Percentiles rank a stretch among this genome's conserved stretches.
Conservation (phyloP, 2,113 vertebrate genomes). For the Lucifuga dentata region DNA sequence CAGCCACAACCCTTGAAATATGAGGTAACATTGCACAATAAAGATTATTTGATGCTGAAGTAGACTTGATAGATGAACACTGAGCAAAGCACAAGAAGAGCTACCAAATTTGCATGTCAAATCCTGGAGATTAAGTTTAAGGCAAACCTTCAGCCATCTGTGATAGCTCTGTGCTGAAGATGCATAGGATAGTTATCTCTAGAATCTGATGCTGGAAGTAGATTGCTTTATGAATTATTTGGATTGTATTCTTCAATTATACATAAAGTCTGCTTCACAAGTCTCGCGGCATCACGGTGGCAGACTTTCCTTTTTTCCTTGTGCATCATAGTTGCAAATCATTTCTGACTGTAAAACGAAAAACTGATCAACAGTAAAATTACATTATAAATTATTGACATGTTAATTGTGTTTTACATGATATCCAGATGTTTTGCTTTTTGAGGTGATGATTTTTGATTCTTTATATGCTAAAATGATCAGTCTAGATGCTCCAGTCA, state of each 20-base stretch:
- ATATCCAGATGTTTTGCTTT: too few relatives aligned
- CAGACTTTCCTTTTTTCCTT: constrained; percentile 21
- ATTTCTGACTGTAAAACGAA: too few relatives aligned
- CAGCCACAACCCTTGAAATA: constrained; percentile 63
- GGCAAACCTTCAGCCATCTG: constrained; percentile 47
- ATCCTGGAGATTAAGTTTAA: constrained; percentile 56
- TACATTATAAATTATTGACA: too few relatives aligned
- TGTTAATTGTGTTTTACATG: too few relatives aligned
- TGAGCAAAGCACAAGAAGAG: constrained; percentile 40
- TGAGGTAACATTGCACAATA: constrained; percentile 56
- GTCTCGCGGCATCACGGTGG: constrained; percentile 23
- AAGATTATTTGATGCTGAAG: constrained; percentile 65
- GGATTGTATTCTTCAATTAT: constrained; percentile 54
- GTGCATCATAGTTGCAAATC: constrained; percentile 9
- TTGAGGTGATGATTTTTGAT: too few relatives aligned
- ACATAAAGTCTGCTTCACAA: constrained; percentile 43
- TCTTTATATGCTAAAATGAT: too few relatives aligned
- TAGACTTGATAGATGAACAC: constrained; percentile 47
- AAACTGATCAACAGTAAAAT: too few relatives aligned
- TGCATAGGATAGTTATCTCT: constrained; percentile 36
- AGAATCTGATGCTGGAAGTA: constrained; percentile 45
- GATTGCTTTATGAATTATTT: constrained; percentile 65
- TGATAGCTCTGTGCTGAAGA: constrained; percentile 49
- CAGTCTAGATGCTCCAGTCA: too few relatives aligned
- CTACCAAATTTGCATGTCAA: constrained; percentile 59